These are phyloP conservation scores for Rhinoderma darwinii DNA, from an alignment of 2,113 vertebrate species.

Conservation along the genomic window DNA sequence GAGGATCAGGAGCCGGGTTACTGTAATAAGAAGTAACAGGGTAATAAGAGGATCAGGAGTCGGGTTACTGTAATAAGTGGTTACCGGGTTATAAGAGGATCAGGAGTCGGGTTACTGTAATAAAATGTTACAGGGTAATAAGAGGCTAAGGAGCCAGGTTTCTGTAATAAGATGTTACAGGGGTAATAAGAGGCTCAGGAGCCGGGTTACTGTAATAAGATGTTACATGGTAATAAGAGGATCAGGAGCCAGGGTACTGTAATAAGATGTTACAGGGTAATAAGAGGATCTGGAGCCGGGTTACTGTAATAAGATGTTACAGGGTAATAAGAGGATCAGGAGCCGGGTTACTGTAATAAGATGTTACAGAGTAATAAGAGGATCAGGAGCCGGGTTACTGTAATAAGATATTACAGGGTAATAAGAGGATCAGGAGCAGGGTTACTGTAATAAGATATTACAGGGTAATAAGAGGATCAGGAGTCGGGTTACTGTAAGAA, in stretches of 20 bases:
- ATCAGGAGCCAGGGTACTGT: too few relatives aligned
- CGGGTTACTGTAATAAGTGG: conserved; percentile 1
- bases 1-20: neutral
- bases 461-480: neutral
- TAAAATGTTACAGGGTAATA: neutral
- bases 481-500: neutral
- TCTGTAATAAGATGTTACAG: neutral
- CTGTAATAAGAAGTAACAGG: neutral
- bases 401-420: neutral
- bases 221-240: conserved; percentile 2
- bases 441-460: conserved; percentile 1
- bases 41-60: too few relatives aligned
- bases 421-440: too few relatives aligned
- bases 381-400: neutral
- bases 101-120: neutral
- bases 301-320: conserved; percentile 10
- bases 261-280: conserved; percentile 16
- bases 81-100: neutral
- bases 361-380: conserved; percentile 9
- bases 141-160: neutral
- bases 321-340: neutral
- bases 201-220: neutral
- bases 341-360: conserved; percentile 5
- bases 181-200: neutral
- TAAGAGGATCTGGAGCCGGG: neutral